Percentiles rank a stretch among this genome's conserved stretches.
phyloP scores from a whole-genome alignment of 2,888 invertebrate genomes.

The Chaitophorus viminalis region DNA sequence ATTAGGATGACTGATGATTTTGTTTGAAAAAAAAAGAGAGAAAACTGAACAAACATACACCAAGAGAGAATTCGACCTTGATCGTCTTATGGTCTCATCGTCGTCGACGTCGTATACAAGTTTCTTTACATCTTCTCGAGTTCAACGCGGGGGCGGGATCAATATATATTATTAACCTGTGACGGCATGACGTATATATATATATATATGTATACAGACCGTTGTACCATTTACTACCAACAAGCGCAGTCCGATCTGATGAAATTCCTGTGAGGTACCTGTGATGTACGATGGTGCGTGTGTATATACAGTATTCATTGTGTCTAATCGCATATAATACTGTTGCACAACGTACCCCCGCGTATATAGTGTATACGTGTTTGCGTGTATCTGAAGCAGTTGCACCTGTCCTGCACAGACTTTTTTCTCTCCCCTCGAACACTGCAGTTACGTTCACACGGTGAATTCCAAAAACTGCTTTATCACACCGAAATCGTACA shows the following conservation, averaged over 20 bases:
- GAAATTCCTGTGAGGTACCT: too few relatives aligned
- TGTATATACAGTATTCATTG: too few relatives aligned
- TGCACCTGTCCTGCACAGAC: background rate
- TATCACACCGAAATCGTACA: background rate
- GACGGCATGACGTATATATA: background rate
- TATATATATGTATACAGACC: background rate
- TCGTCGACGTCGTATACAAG: background rate
- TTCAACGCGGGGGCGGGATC: background rate
- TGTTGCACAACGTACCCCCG: background rate
- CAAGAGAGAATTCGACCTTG: background rate
- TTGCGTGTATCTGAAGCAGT: background rate
- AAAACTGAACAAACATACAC: background rate
- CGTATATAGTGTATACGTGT: background rate
- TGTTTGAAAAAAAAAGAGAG: background rate
- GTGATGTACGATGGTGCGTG: too few relatives aligned
- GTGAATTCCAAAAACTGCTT: slow-evolving; percentile 16
- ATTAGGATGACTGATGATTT: slow-evolving; percentile 8
- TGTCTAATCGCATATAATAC: background rate
- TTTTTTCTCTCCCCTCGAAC: background rate
- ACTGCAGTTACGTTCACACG: background rate
- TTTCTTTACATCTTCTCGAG: background rate
- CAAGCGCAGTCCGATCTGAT: too few relatives aligned
- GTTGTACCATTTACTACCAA: background rate
- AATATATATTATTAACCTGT: background rate
- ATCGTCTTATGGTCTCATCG: background rate